Evolutionary conservation across 2,113 vertebrate species (phyloP).

Genomic region (Zosterops lateralis): DNA sequence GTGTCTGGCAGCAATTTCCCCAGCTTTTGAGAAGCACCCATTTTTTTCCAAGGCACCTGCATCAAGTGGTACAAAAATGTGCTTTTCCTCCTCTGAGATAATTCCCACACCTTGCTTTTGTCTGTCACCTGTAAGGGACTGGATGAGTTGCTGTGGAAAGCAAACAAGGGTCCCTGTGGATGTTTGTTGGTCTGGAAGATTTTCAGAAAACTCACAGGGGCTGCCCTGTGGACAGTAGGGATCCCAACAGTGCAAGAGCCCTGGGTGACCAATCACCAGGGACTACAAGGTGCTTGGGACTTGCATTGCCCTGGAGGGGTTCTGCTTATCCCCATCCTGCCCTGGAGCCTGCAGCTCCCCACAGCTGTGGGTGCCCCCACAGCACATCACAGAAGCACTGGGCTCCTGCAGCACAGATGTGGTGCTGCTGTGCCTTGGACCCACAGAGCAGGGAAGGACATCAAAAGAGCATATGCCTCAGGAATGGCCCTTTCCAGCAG

Average conservation of each 20-base stretch:
- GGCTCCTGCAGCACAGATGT: conserved; percentile 30
- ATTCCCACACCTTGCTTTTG: not conserved
- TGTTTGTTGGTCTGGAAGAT: not conserved
- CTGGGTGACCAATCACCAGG: not conserved
- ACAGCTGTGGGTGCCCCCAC: not conserved
- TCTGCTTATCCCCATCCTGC: not conserved
- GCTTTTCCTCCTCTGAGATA: not conserved
- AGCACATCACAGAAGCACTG: rapidly evolving
- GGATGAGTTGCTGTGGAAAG: rapidly evolving
- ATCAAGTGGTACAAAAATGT: not conserved
- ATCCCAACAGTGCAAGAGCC: not conserved
- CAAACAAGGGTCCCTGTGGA: not conserved
- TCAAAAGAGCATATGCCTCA: conserved; percentile 45
- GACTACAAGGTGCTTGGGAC: rapidly evolving
- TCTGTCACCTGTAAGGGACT: not conserved
- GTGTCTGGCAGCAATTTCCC: not conserved
- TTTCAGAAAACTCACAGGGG: not conserved
- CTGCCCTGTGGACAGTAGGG: rapidly evolving
- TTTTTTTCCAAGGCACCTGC: not conserved
- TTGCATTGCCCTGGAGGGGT: rapidly evolving
- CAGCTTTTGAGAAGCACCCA: not conserved
- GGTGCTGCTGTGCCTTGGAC: rapidly evolving
- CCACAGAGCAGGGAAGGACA: not conserved
- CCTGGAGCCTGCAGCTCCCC: rapidly evolving
- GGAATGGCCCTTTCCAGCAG: not conserved